Evolutionary conservation across 2,888 invertebrate genomes (phyloP).

Genomic region (Drosophila prostipennis): DNA sequence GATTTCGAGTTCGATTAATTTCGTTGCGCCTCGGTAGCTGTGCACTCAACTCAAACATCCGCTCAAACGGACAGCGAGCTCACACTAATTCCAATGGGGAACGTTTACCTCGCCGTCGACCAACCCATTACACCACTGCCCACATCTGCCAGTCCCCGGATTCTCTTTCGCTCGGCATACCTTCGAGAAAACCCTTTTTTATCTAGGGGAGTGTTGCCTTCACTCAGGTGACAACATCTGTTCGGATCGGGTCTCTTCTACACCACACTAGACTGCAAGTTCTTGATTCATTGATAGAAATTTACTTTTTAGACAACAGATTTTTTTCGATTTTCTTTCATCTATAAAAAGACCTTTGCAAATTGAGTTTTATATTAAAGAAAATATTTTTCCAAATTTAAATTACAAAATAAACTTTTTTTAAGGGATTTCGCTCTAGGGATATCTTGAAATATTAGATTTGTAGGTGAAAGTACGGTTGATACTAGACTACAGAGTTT

Average conservation of each 20-base stretch:
- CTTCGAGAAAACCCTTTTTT: constrained; percentile 26
- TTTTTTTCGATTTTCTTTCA: not conserved
- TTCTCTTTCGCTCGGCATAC: not conserved
- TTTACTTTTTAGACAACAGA: not conserved
- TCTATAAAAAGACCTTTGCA: not conserved
- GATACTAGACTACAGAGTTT: no score
- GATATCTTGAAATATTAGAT: not conserved
- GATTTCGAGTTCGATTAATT: constrained; percentile 68
- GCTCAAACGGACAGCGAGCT: constrained; percentile 52
- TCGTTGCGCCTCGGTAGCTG: constrained; percentile 78
- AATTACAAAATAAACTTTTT: no score
- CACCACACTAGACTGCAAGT: constrained; percentile 5
- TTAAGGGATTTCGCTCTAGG: no score
- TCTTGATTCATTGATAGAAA: not conserved
- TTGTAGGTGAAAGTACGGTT: no score
- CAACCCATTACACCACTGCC: constrained; percentile 16
- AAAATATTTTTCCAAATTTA: no score
- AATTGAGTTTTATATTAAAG: no score
- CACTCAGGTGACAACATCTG: constrained; percentile 13
- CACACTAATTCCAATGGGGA: constrained; percentile 25
- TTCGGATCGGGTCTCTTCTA: not conserved
- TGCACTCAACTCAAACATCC: constrained; percentile 78
- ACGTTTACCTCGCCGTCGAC: constrained; percentile 15
- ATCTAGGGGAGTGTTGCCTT: constrained; percentile 1
- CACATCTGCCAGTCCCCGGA: constrained; percentile 1